A percentile compares a stretch with the other conserved stretches of the same genome.
phyloP scores from a whole-genome alignment of 2,797 vertebrate species.

The Pangasius macronema region DNA sequence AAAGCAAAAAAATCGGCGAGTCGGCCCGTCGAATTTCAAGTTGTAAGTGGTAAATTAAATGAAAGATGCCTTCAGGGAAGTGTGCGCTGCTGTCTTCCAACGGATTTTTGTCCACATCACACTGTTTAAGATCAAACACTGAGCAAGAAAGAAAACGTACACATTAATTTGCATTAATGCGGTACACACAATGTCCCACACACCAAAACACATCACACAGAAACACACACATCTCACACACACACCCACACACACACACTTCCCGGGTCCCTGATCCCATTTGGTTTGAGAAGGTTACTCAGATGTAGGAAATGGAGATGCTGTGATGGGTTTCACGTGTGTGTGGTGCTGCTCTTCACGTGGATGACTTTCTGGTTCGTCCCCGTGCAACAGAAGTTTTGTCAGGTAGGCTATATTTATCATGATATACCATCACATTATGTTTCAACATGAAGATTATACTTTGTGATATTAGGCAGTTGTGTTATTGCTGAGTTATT shows the following conservation, averaged over 20 bases:
- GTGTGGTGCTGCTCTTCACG: not conserved
- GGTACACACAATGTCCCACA: slow-evolving; percentile 18
- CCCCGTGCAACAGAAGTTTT: too few species aligned
- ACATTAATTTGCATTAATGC: slow-evolving; percentile 4
- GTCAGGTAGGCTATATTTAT: not conserved
- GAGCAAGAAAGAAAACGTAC: not conserved
- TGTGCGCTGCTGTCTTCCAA: not conserved
- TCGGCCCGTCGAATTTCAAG: not conserved
- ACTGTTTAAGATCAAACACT: not conserved
- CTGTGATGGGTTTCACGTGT: not conserved
- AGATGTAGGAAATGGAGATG: not conserved
- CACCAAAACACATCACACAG: slow-evolving; percentile 39
- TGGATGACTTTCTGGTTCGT: too few species aligned
- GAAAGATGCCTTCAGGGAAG: not conserved
- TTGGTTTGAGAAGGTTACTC: not conserved
- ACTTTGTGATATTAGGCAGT: not conserved
- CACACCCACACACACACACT: slow-evolving; percentile 17
- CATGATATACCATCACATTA: not conserved
- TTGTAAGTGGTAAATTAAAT: too few species aligned
- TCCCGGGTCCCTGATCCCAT: slow-evolving; percentile 40
- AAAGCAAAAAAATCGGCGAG: not conserved
- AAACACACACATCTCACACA: slow-evolving; percentile 32
- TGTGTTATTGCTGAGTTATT: not conserved
- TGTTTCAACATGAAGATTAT: not conserved
- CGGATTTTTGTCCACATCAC: not conserved